Percentiles rank a stretch among this genome's conserved stretches.
Evolutionary conservation across 1,140 invertebrate species (phyloP).

Genomic region (Lepidurus arcticus): DNA sequence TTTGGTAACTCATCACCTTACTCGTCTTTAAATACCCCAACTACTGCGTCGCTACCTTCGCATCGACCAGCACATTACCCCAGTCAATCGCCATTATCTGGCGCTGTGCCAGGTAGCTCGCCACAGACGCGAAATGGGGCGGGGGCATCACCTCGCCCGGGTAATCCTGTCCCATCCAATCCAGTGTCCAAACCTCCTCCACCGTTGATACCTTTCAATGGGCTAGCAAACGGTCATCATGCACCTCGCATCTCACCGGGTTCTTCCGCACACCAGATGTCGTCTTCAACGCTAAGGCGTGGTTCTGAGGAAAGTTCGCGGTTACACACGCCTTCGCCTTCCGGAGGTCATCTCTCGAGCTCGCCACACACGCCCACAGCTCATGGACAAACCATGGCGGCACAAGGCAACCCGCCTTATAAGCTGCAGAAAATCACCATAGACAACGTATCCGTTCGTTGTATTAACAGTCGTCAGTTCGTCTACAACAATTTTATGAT

Average conservation of each 20-base stretch:
- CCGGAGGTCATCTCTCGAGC: background rate
- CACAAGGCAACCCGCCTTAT: constrained; percentile 50
- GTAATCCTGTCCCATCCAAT: constrained; percentile 38
- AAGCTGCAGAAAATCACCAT: constrained; percentile 71
- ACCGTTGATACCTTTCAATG: constrained; percentile 51
- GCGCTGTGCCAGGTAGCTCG: constrained; percentile 28
- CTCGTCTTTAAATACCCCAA: background rate
- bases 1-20: background rate
- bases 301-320: constrained; percentile 27
- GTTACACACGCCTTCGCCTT: constrained; percentile 9
- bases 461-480: constrained; percentile 78
- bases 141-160: constrained; percentile 35
- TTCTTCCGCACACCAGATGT: constrained; percentile 29
- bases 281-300: constrained; percentile 31
- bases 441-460: constrained; percentile 67
- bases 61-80: constrained; percentile 27
- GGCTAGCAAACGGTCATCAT: constrained; percentile 23
- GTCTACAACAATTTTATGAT: constrained; percentile 71
- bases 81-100: constrained; percentile 32
- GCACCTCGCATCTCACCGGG: constrained; percentile 4
- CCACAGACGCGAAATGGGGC: constrained; percentile 30
- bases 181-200: constrained; percentile 51
- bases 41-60: background rate
- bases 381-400: constrained; percentile 21
- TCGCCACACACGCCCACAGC: constrained; percentile 9